phyloP scores from a whole-genome alignment of 2,888 invertebrate species.

The Amorpha juglandis region DNA sequence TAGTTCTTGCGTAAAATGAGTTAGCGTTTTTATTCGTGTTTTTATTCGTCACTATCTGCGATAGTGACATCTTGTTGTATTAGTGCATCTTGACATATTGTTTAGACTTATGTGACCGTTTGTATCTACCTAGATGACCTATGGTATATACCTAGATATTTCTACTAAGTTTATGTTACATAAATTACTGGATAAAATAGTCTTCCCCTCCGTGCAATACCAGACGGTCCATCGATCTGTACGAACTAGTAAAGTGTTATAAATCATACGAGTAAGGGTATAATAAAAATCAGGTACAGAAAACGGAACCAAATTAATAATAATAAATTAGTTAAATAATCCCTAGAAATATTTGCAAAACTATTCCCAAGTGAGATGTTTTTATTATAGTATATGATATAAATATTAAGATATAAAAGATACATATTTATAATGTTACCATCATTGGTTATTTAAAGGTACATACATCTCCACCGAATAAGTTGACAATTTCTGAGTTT shows the following conservation, averaged over 20 bases:
- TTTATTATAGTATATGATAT: slow-evolving; percentile 45
- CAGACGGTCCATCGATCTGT: neutral
- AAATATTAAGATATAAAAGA: slow-evolving; percentile 1
- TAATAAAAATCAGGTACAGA: slow-evolving; percentile 37
- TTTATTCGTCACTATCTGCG: too few species aligned
- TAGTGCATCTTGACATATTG: too few species aligned
- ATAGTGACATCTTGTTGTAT: too few species aligned
- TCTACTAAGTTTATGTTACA: neutral
- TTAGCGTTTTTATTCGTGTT: too few species aligned
- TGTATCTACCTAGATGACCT: too few species aligned
- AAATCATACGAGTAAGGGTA: slow-evolving; percentile 33
- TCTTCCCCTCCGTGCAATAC: neutral
- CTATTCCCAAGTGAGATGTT: slow-evolving; percentile 71
- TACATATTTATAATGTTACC: neutral
- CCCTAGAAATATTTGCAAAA: slow-evolving; percentile 53
- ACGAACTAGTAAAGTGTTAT: slow-evolving; percentile 10
- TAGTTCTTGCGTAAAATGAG: too few species aligned
- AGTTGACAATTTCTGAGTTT: too few species aligned
- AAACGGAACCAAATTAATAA: slow-evolving; percentile 55
- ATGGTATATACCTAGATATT: too few species aligned
- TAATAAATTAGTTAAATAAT: slow-evolving; percentile 47
- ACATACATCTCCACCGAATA: too few species aligned
- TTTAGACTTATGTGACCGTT: too few species aligned
- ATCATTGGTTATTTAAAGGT: neutral
- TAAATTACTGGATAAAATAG: neutral